Evolutionary conservation across 2,888 invertebrate genomes (phyloP).

Genomic region (Meteorus colon): DNA sequence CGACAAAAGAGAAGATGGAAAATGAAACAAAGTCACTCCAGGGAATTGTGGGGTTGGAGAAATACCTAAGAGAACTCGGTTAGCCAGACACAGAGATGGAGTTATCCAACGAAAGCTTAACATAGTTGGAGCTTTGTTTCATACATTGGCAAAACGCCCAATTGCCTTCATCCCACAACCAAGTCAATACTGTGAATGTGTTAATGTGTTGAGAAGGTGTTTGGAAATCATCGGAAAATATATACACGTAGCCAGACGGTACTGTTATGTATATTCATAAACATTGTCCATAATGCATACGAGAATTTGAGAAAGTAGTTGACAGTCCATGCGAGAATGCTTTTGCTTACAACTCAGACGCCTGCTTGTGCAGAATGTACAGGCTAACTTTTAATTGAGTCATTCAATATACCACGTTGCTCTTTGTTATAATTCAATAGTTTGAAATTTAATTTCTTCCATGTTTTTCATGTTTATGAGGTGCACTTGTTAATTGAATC

Average conservation of each 20-base stretch:
- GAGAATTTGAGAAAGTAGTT: conserved; percentile 22
- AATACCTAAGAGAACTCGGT: conserved; percentile 46
- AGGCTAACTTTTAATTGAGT: conserved; percentile 65
- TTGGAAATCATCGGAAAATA: background rate
- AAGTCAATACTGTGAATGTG: conserved; percentile 35
- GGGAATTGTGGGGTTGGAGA: conserved; percentile 35
- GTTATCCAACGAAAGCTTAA: conserved; percentile 50
- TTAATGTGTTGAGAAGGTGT: conserved; percentile 4
- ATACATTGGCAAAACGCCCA: conserved; percentile 64
- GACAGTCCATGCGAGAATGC: conserved; percentile 7
- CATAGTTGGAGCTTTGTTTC: conserved; percentile 68
- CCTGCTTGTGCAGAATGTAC: conserved; percentile 25
- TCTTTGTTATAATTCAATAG: background rate
- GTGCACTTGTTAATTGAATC: conserved; percentile 24
- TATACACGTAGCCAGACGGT: conserved; percentile 9
- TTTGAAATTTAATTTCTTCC: background rate
- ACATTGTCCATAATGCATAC: background rate
- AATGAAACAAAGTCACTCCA: background rate
- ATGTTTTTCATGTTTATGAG: conserved; percentile 13
- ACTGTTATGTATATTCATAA: background rate
- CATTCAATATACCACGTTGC: conserved; percentile 55
- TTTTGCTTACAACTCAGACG: conserved; percentile 3
- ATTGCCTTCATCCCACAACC: conserved; percentile 49
- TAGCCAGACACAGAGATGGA: conserved; percentile 46
- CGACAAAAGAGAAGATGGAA: conserved; percentile 7